A percentile compares a stretch with the other conserved stretches of the same genome.
These are phyloP conservation scores for Neosalanx taihuensis DNA, from an alignment of 2,797 vertebrate species.

Conservation along the genomic window DNA sequence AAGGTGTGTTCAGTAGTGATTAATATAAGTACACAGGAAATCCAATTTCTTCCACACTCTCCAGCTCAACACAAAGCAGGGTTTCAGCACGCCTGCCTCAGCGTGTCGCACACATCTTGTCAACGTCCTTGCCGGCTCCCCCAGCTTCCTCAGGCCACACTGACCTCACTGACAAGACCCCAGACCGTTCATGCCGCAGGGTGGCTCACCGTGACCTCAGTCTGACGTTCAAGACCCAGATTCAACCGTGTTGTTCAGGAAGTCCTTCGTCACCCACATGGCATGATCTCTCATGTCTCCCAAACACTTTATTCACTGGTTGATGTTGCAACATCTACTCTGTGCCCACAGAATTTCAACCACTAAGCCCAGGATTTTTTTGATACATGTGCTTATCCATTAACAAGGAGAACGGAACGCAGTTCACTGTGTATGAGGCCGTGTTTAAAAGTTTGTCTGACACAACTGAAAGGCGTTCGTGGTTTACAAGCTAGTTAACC, in stretches of 20 bases:
- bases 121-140: slow-evolving; percentile 1
- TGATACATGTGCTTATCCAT: too few relatives aligned
- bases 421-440: too few relatives aligned
- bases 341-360: slow-evolving; percentile 35
- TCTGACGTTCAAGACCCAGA: slow-evolving; percentile 23
- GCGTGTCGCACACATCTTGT: not conserved
- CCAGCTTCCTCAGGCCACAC: slow-evolving; percentile 18
- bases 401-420: too few relatives aligned
- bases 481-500: not conserved
- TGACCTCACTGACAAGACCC: slow-evolving; percentile 12
- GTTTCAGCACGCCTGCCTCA: too few relatives aligned
- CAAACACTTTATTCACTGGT: slow-evolving; percentile 39
- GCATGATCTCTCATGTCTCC: slow-evolving; percentile 29
- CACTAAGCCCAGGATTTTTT: not conserved
- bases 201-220: slow-evolving; percentile 35
- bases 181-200: slow-evolving; percentile 5
- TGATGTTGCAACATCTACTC: slow-evolving; percentile 46
- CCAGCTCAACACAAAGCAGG: not conserved
- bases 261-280: slow-evolving; percentile 46
- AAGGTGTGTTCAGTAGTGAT: too few relatives aligned
- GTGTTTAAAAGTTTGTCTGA: too few relatives aligned
- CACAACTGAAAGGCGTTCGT: too few relatives aligned
- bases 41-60: too few relatives aligned
- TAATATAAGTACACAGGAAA: too few relatives aligned
- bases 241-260: slow-evolving; percentile 44